Evolutionary conservation across 1,140 invertebrate genomes (phyloP).

Genomic region (Leptoteleia sp.): DNA sequence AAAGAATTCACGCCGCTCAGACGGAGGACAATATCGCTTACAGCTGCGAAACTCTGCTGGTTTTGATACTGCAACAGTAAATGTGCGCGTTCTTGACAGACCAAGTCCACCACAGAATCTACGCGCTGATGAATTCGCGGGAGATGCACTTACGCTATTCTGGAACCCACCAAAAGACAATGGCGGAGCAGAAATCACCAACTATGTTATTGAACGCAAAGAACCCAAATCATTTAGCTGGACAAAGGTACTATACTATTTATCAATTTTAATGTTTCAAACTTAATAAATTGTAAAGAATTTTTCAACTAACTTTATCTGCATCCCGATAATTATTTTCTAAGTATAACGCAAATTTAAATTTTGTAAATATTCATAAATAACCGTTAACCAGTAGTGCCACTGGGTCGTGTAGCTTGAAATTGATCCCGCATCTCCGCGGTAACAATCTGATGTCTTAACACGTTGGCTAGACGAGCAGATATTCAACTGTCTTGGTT

Average conservation of each 20-base stretch:
- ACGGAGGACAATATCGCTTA: conserved; percentile 95
- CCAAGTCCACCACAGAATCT: conserved; percentile 93
- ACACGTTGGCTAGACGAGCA: too few relatives aligned
- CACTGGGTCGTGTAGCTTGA: too few relatives aligned
- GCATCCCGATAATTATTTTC: too few relatives aligned
- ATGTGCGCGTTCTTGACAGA: conserved; percentile 96
- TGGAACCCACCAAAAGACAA: conserved; percentile 98
- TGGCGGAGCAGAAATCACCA: conserved; percentile 96
- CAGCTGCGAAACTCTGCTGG: conserved; percentile 97
- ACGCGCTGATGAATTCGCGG: conserved; percentile 95
- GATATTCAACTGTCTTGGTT: too few relatives aligned
- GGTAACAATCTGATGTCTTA: too few relatives aligned
- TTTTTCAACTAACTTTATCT: too few relatives aligned
- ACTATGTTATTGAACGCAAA: conserved; percentile 97
- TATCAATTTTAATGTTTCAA: too few relatives aligned
- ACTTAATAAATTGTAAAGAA: too few relatives aligned
- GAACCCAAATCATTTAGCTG: conserved; percentile 91
- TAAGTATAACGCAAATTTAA: too few relatives aligned
- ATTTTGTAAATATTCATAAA: too few relatives aligned
- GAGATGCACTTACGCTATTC: conserved; percentile 95
- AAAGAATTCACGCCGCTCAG: conserved; percentile 93
- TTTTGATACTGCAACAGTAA: conserved; percentile 95
- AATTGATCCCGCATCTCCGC: too few relatives aligned
- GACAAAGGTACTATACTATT: conserved; percentile 85
- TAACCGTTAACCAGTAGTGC: too few relatives aligned